phyloP scores from a whole-genome alignment of 2,113 vertebrate genomes.

The Gorilla gorilla region DNA sequence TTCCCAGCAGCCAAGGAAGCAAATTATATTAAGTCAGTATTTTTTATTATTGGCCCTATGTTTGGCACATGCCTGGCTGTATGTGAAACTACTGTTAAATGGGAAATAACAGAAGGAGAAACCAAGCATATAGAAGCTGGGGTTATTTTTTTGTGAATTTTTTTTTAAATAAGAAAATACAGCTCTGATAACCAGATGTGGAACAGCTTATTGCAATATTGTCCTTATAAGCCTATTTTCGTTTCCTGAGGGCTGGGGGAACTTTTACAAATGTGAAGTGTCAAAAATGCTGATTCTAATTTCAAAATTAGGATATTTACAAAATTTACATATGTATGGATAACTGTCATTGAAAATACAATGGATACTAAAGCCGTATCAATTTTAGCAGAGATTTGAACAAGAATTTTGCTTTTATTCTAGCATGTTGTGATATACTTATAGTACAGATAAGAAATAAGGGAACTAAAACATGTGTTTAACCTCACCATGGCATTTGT shows the following conservation, averaged over 20 bases:
- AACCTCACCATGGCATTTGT: background rate
- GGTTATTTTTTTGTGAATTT: constrained; percentile 22
- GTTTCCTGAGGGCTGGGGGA: background rate
- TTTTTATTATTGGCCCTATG: constrained; percentile 71
- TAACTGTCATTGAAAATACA: constrained; percentile 11
- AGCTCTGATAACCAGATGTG: constrained; percentile 50
- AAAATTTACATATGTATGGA: constrained; percentile 28
- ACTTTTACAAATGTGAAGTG: background rate
- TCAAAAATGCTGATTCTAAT: constrained; percentile 6
- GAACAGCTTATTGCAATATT: constrained; percentile 9
- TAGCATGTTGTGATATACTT: background rate
- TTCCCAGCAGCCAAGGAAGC: constrained; percentile 69
- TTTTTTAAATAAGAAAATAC: constrained; percentile 54
- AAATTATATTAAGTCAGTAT: constrained; percentile 79
- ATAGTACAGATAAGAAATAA: background rate
- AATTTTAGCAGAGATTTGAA: constrained; percentile 20
- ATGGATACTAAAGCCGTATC: background rate
- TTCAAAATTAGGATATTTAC: background rate
- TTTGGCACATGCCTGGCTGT: constrained; percentile 67
- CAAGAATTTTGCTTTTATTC: background rate
- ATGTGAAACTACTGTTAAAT: constrained; percentile 73
- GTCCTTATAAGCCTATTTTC: constrained; percentile 37
- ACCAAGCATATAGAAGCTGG: constrained; percentile 52
- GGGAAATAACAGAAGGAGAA: constrained; percentile 68
- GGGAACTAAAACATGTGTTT: background rate